Evolutionary conservation across 64 coral and sea anemone genomes (phyloP).

Genomic region (Montipora sp.): DNA sequence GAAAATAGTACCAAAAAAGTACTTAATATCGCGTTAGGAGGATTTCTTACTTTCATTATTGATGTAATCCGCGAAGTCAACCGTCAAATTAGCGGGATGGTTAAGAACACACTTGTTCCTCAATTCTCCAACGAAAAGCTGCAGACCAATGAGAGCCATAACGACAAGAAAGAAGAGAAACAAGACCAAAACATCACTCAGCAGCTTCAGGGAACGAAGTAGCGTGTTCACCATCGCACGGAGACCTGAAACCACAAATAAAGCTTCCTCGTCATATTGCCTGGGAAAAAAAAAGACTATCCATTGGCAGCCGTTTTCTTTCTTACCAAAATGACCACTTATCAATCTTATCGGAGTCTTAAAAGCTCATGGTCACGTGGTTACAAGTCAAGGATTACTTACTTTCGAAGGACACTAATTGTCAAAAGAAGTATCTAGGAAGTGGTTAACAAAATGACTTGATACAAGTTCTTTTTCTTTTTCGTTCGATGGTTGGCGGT

Average conservation of each 20-base stretch:
- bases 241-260: constrained; percentile 61
- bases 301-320: no score
- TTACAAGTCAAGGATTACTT: no score
- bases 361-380: no score
- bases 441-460: no score
- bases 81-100: neutral
- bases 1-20: no score
- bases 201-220: constrained; percentile 75
- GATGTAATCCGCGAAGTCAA: constrained; percentile 8
- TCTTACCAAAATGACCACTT: no score
- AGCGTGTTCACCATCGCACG: constrained; percentile 90
- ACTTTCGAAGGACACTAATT: no score
- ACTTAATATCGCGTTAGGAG: neutral
- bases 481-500: no score
- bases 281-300: no score
- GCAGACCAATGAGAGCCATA: constrained; percentile 84
- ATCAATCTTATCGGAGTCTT: no score
- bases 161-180: constrained; percentile 91
- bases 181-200: constrained; percentile 85
- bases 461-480: no score
- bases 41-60: constrained; percentile 78
- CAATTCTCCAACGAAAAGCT: constrained; percentile 82
- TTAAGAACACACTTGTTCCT: constrained; percentile 80
- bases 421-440: no score
- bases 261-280: neutral